phyloP scores from a whole-genome alignment of 2,888 invertebrate species.

The Caenorhabditis auriculariae region DNA sequence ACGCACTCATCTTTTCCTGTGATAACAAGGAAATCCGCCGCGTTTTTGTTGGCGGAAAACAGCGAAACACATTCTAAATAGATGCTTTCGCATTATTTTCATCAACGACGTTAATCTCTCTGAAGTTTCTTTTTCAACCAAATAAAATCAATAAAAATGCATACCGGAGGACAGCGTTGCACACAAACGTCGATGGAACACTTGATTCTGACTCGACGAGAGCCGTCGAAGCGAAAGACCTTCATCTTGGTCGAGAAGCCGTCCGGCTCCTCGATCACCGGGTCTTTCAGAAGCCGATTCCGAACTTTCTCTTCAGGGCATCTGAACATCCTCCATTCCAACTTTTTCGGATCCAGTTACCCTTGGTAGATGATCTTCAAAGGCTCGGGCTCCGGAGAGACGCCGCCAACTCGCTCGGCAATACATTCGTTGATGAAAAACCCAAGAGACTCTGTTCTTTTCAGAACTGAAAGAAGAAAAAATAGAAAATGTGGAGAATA shows the following conservation, averaged over 20 bases:
- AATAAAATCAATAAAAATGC: conserved; percentile 1
- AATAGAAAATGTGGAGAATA: not conserved
- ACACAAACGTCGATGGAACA: conserved; percentile 61
- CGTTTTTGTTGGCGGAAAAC: conserved; percentile 46
- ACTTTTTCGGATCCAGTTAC: conserved; percentile 24
- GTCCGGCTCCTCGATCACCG: conserved; percentile 44
- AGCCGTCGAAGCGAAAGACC: conserved; percentile 62
- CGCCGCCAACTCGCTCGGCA: conserved; percentile 61
- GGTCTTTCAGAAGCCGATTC: conserved; percentile 48
- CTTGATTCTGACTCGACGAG: conserved; percentile 56
- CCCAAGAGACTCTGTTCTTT: conserved; percentile 36
- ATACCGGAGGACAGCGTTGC: conserved; percentile 51
- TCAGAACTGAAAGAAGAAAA: conserved; percentile 14
- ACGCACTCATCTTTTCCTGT: conserved; percentile 52
- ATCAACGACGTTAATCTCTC: not conserved
- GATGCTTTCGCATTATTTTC: not conserved
- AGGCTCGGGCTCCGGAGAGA: conserved; percentile 54
- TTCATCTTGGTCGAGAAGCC: conserved; percentile 56
- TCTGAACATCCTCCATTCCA: conserved; percentile 31
- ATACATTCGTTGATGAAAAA: conserved; percentile 59
- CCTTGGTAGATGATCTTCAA: conserved; percentile 57
- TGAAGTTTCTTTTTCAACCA: not conserved
- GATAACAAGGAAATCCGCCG: conserved; percentile 55
- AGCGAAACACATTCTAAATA: conserved; percentile 14
- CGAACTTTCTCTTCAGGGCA: conserved; percentile 58